Conservation (phyloP, 2,797 vertebrate species). For the Melanotaenia maccullochi region DNA sequence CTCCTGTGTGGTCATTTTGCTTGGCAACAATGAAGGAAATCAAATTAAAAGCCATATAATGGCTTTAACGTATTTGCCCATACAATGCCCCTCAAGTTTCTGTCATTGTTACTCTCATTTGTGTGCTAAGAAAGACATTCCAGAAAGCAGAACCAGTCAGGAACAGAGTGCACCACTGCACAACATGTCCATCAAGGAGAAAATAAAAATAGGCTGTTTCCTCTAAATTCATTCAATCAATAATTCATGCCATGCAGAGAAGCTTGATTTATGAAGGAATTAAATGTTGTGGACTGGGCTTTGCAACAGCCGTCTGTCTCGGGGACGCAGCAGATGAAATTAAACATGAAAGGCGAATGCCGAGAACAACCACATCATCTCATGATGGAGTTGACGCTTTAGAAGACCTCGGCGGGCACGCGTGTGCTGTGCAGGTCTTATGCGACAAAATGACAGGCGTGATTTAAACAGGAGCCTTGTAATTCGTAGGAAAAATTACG, state of each 20-base stretch:
- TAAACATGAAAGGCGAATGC: conserved; percentile 72
- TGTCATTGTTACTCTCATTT: conserved; percentile 45
- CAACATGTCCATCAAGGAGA: conserved; percentile 71
- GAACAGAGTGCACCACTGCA: conserved; percentile 44
- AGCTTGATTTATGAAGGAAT: conserved; percentile 77
- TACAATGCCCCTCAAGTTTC: conserved; percentile 19
- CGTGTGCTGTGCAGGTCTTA: conserved; percentile 2
- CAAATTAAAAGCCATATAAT: conserved; percentile 36
- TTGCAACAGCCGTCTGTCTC: conserved; percentile 65
- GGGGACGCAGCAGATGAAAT: conserved; percentile 61
- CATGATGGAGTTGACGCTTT: conserved; percentile 20
- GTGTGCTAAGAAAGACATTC: conserved; percentile 35
- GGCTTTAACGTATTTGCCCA: conserved; percentile 24
- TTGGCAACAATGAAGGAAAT: conserved; percentile 43
- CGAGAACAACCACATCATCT: conserved; percentile 53
- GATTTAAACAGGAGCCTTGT: conserved; percentile 17
- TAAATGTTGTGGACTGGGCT: conserved; percentile 72
- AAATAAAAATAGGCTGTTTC: conserved; percentile 77
- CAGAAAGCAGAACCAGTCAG: conserved; percentile 16
- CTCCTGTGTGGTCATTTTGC: conserved; percentile 24
- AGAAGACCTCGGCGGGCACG: conserved; percentile 15
- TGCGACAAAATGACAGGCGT: conserved; percentile 11
- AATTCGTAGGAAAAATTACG: conserved; percentile 23
- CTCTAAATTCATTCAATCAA: conserved; percentile 74
- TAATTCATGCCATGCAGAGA: conserved; percentile 73